These are phyloP conservation scores for Lymantria dispar DNA, from an alignment of 2,888 invertebrate species.

Conservation along the genomic window DNA sequence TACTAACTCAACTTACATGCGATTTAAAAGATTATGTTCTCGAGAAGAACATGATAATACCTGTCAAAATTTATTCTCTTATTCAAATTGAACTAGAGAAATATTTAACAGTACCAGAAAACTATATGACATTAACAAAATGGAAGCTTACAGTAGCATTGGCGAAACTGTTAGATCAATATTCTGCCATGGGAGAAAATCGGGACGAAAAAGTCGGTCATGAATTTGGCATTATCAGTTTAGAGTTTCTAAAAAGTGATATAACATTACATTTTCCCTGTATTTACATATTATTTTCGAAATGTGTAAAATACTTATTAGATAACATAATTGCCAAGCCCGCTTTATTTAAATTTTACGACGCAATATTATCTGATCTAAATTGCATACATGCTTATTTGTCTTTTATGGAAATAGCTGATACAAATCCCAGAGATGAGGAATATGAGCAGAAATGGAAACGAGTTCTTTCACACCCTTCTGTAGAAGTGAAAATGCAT, in stretches of 20 bases:
- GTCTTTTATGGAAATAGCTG: slow-evolving; percentile 36
- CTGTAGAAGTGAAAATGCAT: slow-evolving; percentile 43
- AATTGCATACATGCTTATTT: slow-evolving; percentile 48
- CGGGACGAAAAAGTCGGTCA: slow-evolving; percentile 37
- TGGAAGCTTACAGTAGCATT: slow-evolving; percentile 47
- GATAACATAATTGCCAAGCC: slow-evolving; percentile 10
- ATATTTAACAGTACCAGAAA: slow-evolving; percentile 40
- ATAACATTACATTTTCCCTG: slow-evolving; percentile 44
- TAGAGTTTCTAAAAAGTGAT: slow-evolving; percentile 50
- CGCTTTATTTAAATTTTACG: slow-evolving; percentile 26
- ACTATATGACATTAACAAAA: slow-evolving; percentile 49
- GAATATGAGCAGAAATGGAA: slow-evolving; percentile 26
- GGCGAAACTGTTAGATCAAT: slow-evolving; percentile 35
- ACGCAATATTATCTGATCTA: slow-evolving; percentile 38
- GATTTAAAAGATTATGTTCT: slow-evolving; percentile 39
- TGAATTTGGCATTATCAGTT: slow-evolving; percentile 45
- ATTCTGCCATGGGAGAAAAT: slow-evolving; percentile 11
- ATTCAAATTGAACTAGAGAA: slow-evolving; percentile 38
- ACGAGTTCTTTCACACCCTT: slow-evolving; percentile 33
- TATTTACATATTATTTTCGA: slow-evolving; percentile 49
- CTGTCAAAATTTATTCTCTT: slow-evolving; percentile 38
- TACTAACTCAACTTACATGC: slow-evolving; percentile 34
- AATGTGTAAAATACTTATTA: slow-evolving; percentile 30
- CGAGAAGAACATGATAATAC: slow-evolving; percentile 33
- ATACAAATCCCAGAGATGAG: slow-evolving; percentile 2